Percentiles rank a stretch among this genome's conserved stretches.
phyloP scores from a whole-genome alignment of 2,888 invertebrate genomes.

The Lasius fuliginosus region DNA sequence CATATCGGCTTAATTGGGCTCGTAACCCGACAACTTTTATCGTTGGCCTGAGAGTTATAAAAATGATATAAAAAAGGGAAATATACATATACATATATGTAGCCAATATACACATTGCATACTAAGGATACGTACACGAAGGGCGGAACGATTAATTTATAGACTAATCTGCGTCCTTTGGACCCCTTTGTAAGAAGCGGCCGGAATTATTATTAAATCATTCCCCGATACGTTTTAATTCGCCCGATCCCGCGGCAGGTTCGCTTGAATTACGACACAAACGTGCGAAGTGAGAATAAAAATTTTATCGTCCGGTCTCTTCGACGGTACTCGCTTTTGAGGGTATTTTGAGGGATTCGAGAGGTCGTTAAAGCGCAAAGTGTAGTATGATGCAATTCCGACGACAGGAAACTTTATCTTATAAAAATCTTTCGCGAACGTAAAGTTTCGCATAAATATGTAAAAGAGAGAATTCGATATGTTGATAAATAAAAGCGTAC shows the following conservation, averaged over 20 bases:
- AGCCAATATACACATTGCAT: conserved; percentile 21
- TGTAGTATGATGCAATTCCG: conserved; percentile 28
- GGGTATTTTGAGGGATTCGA: not conserved
- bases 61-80: conserved; percentile 41
- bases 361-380: conserved; percentile 40
- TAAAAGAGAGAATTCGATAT: conserved; percentile 2
- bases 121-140: conserved; percentile 18
- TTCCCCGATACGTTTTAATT: conserved; percentile 43
- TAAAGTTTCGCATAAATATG: not conserved
- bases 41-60: conserved; percentile 40
- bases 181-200: conserved; percentile 47
- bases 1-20: conserved; percentile 29
- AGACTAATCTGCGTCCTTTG: conserved; percentile 43
- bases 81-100: not conserved
- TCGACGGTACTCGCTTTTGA: conserved; percentile 26
- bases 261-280: conserved; percentile 46
- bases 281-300: conserved; percentile 42
- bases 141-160: conserved; percentile 50
- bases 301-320: conserved; percentile 48
- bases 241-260: conserved; percentile 9
- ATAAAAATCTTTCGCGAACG: not conserved
- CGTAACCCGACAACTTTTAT: conserved; percentile 37
- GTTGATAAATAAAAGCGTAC: conserved; percentile 2
- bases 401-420: conserved; percentile 3
- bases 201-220: conserved; percentile 65